Evolutionary conservation across 1,140 invertebrate species (phyloP).

Genomic region (Drosophila subobscura): DNA sequence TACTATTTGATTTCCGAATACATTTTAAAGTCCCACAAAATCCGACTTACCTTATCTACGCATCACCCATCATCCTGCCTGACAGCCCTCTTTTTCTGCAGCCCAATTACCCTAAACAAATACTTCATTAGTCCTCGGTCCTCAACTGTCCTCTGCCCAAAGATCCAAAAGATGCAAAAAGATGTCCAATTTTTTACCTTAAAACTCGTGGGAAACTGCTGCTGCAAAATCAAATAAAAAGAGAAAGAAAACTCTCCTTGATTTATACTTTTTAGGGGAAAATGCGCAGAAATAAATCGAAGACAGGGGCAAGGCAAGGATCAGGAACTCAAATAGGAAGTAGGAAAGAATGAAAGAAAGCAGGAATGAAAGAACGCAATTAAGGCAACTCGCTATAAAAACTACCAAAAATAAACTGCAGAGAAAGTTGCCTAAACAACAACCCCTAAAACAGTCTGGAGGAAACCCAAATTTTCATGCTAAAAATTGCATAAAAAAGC

Average conservation of each 20-base stretch:
- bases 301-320: constrained; percentile 38
- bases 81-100: not conserved
- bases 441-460: constrained; percentile 35
- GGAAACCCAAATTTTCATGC: constrained; percentile 65
- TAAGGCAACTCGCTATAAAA: constrained; percentile 54
- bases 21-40: too few species aligned
- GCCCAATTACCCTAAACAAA: constrained; percentile 44
- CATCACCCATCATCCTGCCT: not conserved
- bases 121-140: constrained; percentile 19
- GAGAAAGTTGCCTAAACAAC: constrained; percentile 37
- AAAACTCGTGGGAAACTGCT: constrained; percentile 72
- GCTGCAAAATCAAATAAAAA: constrained; percentile 2
- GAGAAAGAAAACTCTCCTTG: not conserved
- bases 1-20: too few species aligned
- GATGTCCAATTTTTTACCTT: constrained; percentile 47
- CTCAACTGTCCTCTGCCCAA: constrained; percentile 3
- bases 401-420: constrained; percentile 26
- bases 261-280: constrained; percentile 22
- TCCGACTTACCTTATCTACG: not conserved
- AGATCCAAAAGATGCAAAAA: constrained; percentile 35
- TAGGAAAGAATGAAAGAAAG: constrained; percentile 31
- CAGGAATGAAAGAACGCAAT: constrained; percentile 57
- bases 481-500: constrained; percentile 77
- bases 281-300: constrained; percentile 59
- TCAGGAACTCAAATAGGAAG: constrained; percentile 4